phyloP scores from a whole-genome alignment of 2,888 invertebrate genomes.

The Catocala sponsa region DNA sequence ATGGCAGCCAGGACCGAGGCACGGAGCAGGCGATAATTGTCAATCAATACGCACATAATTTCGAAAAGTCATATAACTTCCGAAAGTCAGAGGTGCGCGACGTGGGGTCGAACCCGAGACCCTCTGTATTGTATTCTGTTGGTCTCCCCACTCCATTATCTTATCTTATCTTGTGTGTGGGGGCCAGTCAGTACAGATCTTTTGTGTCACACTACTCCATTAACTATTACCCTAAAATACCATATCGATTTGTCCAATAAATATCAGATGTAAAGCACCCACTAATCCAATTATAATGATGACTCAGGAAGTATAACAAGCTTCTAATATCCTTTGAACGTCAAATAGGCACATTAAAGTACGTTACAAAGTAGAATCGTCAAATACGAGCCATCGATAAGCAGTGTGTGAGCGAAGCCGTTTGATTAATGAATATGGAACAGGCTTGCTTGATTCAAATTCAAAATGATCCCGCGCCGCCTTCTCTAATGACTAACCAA shows the following conservation, averaged over 20 bases:
- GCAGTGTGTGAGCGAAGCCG: slow-evolving; percentile 24
- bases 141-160: too few species aligned
- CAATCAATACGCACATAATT: too few species aligned
- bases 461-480: slow-evolving; percentile 38
- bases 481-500: slow-evolving; percentile 49
- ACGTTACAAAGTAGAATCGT: slow-evolving; percentile 9
- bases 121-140: too few species aligned
- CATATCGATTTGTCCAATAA: neutral
- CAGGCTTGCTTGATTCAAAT: slow-evolving; percentile 44
- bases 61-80: too few species aligned
- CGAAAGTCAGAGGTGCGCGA: too few species aligned
- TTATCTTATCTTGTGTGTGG: too few species aligned
- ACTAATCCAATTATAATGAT: neutral
- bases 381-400: slow-evolving; percentile 26
- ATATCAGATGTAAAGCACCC: neutral
- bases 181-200: too few species aligned
- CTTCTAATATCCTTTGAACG: neutral
- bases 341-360: neutral
- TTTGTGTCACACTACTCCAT: too few species aligned
- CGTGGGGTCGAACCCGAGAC: too few species aligned
- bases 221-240: neutral
- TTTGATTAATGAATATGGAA: slow-evolving; percentile 51
- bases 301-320: neutral
- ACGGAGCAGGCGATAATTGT: too few species aligned
- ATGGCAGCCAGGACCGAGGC: too few species aligned